Base-by-base conservation (phyloP, 1,140 invertebrate species). In the Belonocnema kinseyi region DNA sequence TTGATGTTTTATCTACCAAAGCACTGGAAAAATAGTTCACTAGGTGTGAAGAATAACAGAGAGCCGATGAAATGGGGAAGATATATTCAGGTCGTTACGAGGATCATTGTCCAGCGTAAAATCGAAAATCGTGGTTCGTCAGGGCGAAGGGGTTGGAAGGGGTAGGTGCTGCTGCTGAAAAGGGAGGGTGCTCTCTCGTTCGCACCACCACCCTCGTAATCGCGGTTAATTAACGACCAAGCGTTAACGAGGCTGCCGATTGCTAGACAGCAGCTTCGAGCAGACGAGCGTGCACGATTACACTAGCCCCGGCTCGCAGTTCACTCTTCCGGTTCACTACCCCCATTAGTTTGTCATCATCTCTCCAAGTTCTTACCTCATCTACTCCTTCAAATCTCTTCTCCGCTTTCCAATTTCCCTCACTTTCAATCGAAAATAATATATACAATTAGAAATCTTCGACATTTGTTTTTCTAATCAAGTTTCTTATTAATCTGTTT, bases 221-320 rank as follows among this genome's bases (percentile, higher is more conserved):
- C 87, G 87, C 80, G 85, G 87, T 87, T 87, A 88, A 88, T 88
- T 88, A 88, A 88, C 87, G 83, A 87, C 81, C 82, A 79, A 78
- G 79, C 80, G 83, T 84, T 88, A 88, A 88, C 86, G 86, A 88
- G 87, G 80, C 85, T 85, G 85, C 86, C 85, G 87, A 87, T 88
- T 87, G 86, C 86, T 79, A 80, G 82, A 80, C 82, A 72, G 78
- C 75, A 77, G 79, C 75, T 66, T 79, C 78, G 82, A 75, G 80
- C 82, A 81, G 73, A 83, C 83, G 82, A 79, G 84, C 40, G 40
- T 46, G 40, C 83, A 74, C 85, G 86, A 84, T 87, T 87, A 84
- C 85, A 83, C 83, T 82, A 81, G 80, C 74, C 76, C 77, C 82
- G 76, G 58, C 70, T 81, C 78, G 58, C 82, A 74, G 58, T 71